These are phyloP conservation scores for Rhynchomys soricoides DNA, from an alignment of 2,113 vertebrate species.

Conservation along the genomic window DNA sequence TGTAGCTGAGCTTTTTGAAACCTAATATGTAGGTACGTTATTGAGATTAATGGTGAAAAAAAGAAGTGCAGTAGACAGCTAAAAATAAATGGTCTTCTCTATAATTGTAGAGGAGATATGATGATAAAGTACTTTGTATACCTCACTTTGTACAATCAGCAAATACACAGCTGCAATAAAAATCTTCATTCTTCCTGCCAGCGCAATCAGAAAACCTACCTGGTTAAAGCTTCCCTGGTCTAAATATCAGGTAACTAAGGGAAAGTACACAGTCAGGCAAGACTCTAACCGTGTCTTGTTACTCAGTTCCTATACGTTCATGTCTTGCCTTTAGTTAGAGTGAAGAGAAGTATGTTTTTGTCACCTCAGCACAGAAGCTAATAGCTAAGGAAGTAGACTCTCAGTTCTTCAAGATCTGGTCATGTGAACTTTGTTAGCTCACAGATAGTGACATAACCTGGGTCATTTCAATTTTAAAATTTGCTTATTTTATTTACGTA, in stretches of 20 bases:
- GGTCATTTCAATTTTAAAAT: constrained; percentile 31
- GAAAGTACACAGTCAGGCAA: not conserved
- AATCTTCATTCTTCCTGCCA: constrained; percentile 16
- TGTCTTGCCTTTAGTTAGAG: constrained; percentile 10
- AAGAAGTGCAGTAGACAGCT: constrained; percentile 31
- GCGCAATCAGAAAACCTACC: constrained; percentile 11
- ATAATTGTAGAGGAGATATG: constrained; percentile 64
- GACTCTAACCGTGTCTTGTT: not conserved
- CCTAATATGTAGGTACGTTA: constrained; percentile 55
- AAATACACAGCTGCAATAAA: constrained; percentile 55
- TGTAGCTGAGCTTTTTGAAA: constrained; percentile 75
- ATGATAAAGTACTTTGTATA: constrained; percentile 73
- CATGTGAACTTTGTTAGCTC: constrained; percentile 46
- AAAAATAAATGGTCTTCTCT: constrained; percentile 76
- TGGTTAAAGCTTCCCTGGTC: constrained; percentile 10
- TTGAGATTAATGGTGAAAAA: constrained; percentile 62
- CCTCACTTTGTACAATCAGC: constrained; percentile 66
- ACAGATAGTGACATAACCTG: constrained; percentile 35
- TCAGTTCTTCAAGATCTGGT: constrained; percentile 31
- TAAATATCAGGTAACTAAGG: constrained; percentile 32
- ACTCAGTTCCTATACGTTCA: constrained; percentile 24
- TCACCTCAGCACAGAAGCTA: not conserved
- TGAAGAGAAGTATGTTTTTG: not conserved
- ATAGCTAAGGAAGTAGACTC: not conserved
- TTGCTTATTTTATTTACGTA: not conserved